Base-by-base conservation (phyloP, 2,797 vertebrate species). In the Falco novaeseelandiae region DNA sequence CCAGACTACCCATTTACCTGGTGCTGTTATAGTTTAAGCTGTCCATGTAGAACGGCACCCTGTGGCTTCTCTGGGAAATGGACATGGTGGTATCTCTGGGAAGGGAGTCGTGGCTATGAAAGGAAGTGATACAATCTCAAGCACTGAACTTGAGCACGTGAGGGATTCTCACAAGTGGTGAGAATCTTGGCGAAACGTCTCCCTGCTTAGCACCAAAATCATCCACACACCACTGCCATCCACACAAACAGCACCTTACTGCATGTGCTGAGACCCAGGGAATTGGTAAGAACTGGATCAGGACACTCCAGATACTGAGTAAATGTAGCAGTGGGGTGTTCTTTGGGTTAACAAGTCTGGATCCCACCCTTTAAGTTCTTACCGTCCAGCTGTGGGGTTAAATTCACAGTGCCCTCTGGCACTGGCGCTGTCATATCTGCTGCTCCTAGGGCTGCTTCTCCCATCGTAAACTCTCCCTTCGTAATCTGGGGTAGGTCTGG, bases 21-120 rank as follows among this genome's bases (percentile, higher is more conserved):
- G 73, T 92, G 92, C 52, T 88, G 86, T 89, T 83, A 48, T 16
- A 79, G 81, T 82, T 96, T 70, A 94, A 95, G 90, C 46, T 95
- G 95, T 97, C 96, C 86, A 96, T 95, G 91, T 97, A 97, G 96
- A 97, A 97, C 0, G 97, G 97, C 87, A 97, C 89, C 91, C 97
- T 96, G 77, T 97, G 97, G 95, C 97, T 97, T 87, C 96, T 96
- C 71, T 81, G 95, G 77, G 93, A 32, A 30, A 77, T 34, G 81
- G 65, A 25, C 61, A 93, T 17, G 80, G 10, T 55, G 77, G 59
- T 44, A 12, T 96, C 96, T 55, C 95, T 93, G 94, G 93, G 93
- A 51, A 95, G 62, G 79, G 94, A 92, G 69, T 93, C 57, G 26
- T 86, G 73, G 79, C 91, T 94, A 65, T 13, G 83, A 52, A 94